Conservation (phyloP, 2,888 invertebrate species). For the Tridacna crocea region DNA sequence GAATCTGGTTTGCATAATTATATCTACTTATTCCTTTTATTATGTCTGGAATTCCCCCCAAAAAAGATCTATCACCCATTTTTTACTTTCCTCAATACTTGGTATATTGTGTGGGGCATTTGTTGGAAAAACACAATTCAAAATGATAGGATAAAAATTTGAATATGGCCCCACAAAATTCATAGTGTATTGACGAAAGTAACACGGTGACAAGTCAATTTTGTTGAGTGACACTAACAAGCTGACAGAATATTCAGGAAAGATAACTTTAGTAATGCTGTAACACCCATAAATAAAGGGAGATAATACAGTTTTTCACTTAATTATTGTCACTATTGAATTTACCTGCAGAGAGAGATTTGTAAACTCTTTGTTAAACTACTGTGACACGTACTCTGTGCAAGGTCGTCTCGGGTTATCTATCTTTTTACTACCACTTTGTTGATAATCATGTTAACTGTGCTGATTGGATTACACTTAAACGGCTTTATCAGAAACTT, state of each 20-base stretch:
- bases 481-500: conserved; percentile 4
- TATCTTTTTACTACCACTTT: conserved; percentile 1
- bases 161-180: too few species aligned
- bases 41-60: too few species aligned
- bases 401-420: conserved; percentile 21
- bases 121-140: too few species aligned
- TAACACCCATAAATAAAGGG: background rate
- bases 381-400: conserved; percentile 1
- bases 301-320: background rate
- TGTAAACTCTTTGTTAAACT: conserved; percentile 22
- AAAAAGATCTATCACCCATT: too few species aligned
- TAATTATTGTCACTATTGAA: conserved; percentile 2
- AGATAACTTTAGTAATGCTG: background rate
- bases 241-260: background rate
- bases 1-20: too few species aligned
- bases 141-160: too few species aligned
- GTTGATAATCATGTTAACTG: conserved; percentile 19
- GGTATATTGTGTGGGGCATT: too few species aligned
- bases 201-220: too few species aligned
- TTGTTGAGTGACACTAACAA: too few species aligned
- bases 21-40: too few species aligned
- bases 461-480: conserved; percentile 20
- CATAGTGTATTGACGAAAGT: too few species aligned
- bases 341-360: conserved; percentile 11
- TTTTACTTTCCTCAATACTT: too few species aligned